Base-by-base conservation (phyloP, 1,140 invertebrate species). In the Brevipalpus yothersi region DNA sequence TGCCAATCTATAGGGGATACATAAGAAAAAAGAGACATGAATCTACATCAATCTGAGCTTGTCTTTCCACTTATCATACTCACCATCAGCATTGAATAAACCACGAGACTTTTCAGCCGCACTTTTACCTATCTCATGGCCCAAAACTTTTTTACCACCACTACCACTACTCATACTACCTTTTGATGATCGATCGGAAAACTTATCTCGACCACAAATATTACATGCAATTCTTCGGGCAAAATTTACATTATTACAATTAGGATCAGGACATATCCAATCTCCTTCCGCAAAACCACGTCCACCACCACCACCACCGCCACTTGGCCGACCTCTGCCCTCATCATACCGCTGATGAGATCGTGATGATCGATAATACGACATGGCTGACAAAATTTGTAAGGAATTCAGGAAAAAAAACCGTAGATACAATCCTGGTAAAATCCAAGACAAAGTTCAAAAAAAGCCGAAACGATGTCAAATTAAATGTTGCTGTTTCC, bases 51-150 rank as follows among this genome's bases (percentile, higher is more conserved):
- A 31, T 31, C 5, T 5, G 2, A 31, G 31, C 31, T 31, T 5
- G 2, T 5, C 31, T 31, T 31, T 31, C 31, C 31, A 31, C 31
- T 72, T 5, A 31, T 31, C 5, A 3, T 31, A 31, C 31, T 31
- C 31, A 31, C 31, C 53, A 41, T 98, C 93, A 57, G 94, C 93
- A 75, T 87, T 89, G 69, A 87, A 94, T n/a, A 99, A 76, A 15
- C 95, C 95, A 66, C 91, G 81, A 65, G 90, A 95, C 73, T 97
- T 98, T 69, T 98, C 94, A 8, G 95, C 94, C 21, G 90, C 85
- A 51, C 83, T 84, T 76, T 97, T 96, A 2, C 94, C 95, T 66
- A 98, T 96, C 75, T 97, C 93, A 63, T 86, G 84, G 1, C 91
- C 91, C 59, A 93, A 76, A 74, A 91, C 90, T 70, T 91, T 90